phyloP scores from a whole-genome alignment of 2,888 invertebrate genomes.

The Microctonus aethiopoides region DNA sequence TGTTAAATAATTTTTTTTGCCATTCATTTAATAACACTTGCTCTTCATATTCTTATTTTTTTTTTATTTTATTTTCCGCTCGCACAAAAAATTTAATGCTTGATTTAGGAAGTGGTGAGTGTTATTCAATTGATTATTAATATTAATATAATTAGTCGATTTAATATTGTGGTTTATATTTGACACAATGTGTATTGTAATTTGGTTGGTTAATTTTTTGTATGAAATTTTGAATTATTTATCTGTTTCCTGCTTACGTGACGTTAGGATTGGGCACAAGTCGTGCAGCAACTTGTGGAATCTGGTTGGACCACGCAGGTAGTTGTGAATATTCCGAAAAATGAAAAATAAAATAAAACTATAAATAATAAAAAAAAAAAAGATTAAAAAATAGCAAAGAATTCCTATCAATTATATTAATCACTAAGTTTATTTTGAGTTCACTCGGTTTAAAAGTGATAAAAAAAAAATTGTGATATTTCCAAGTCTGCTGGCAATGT shows the following conservation, averaged over 20 bases:
- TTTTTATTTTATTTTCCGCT: constrained; percentile 3
- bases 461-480: background rate
- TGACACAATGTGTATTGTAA: background rate
- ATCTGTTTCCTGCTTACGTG: constrained; percentile 61
- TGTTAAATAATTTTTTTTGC: background rate
- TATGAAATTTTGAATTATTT: constrained; percentile 55
- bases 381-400: background rate
- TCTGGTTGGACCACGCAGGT: constrained; percentile 84
- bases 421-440: background rate
- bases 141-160: no score
- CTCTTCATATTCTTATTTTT: constrained; percentile 1
- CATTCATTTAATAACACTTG: background rate
- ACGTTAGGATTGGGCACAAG: constrained; percentile 84
- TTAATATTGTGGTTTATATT: background rate
- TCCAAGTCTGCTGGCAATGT: background rate
- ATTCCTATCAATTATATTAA: background rate
- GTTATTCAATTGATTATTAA: background rate
- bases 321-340: constrained; percentile 72
- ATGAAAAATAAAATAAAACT: background rate
- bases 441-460: background rate
- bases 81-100: no score
- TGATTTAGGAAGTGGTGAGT: constrained; percentile 31
- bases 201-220: constrained; percentile 28
- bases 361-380: background rate
- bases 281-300: constrained; percentile 87